phyloP scores from a whole-genome alignment of 2,888 invertebrate species.

The Heliothis peltigera region DNA sequence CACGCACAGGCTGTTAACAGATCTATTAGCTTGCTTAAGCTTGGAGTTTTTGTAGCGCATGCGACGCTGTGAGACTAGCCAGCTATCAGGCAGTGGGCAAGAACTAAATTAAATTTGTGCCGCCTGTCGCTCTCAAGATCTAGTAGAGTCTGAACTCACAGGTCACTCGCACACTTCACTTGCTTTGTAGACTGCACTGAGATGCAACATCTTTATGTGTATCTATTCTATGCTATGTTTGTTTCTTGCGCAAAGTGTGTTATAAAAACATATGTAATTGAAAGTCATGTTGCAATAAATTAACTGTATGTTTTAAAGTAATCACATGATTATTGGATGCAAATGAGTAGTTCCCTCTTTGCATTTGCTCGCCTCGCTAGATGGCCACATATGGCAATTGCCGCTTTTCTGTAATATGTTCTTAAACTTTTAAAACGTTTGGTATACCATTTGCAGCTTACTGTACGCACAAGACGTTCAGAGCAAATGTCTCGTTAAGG shows the following conservation, averaged over 20 bases:
- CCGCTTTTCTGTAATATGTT: conserved; percentile 12
- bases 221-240: background rate
- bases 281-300: no score
- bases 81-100: conserved; percentile 67
- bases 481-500: conserved; percentile 36
- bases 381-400: no score
- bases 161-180: conserved; percentile 62
- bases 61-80: conserved; percentile 40
- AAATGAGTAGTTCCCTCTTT: no score
- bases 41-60: conserved; percentile 25
- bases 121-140: conserved; percentile 79
- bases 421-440: conserved; percentile 33
- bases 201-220: conserved; percentile 24
- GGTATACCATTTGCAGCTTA: conserved; percentile 22
- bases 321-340: no score
- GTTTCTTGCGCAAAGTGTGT: no score
- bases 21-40: conserved; percentile 1
- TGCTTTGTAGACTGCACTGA: conserved; percentile 48
- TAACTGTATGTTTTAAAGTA: no score
- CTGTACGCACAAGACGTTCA: conserved; percentile 27
- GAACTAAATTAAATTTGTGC: conserved; percentile 84
- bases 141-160: conserved; percentile 69
- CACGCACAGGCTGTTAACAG: background rate
- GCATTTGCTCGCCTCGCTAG: no score
- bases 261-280: no score